Percentiles rank a stretch among this genome's conserved stretches.
These are phyloP conservation scores for Aricia agestis DNA, from an alignment of 1,140 invertebrate species.

Conservation along the genomic window DNA sequence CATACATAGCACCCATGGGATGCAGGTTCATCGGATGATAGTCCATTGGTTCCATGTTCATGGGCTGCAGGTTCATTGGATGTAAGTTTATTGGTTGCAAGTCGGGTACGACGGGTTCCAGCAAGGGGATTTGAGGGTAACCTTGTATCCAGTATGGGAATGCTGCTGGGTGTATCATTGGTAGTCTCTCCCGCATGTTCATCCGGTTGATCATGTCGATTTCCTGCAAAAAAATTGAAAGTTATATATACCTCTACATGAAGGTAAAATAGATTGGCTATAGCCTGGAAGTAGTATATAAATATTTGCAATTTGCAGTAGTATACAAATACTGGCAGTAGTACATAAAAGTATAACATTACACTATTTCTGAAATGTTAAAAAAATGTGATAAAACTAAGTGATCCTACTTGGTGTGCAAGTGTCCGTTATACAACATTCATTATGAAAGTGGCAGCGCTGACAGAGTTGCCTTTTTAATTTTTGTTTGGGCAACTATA, in stretches of 20 bases:
- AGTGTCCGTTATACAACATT: too few species aligned
- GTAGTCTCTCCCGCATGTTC: constrained; percentile 17
- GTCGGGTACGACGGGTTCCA: not conserved
- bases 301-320: too few species aligned
- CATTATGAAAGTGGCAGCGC: too few species aligned
- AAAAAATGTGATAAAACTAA: too few species aligned
- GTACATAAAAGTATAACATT: too few species aligned
- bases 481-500: too few species aligned
- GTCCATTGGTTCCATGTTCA: not conserved
- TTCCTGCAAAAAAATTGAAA: constrained; percentile 18
- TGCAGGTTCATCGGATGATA: not conserved
- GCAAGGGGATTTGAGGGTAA: not conserved
- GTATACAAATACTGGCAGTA: too few species aligned
- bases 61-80: not conserved
- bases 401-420: too few species aligned
- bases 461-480: too few species aligned
- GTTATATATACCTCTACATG: not conserved
- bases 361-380: too few species aligned
- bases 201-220: constrained; percentile 23
- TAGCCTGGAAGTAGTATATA: too few species aligned
- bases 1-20: not conserved
- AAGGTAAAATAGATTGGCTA: too few species aligned
- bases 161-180: not conserved
- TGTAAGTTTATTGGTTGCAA: not conserved
- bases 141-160: not conserved